phyloP scores from a whole-genome alignment of 92 coral and sea anemone genomes.

The Palythoa grandis region DNA sequence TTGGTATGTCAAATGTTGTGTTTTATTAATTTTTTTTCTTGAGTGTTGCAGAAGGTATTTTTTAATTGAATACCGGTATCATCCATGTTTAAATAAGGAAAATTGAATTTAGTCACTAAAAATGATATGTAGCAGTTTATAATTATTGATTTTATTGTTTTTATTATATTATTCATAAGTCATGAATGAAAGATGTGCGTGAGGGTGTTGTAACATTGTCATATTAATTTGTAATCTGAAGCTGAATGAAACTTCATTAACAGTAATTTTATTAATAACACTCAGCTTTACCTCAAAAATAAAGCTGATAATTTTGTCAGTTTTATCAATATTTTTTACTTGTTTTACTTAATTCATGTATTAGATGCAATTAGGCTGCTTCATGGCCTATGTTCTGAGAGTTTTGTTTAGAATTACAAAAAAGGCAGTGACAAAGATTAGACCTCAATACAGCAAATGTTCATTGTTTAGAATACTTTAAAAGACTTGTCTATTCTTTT shows the following conservation, averaged over 20 bases:
- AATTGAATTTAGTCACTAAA: no score
- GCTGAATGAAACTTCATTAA: background rate
- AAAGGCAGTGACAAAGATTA: constrained; percentile 5
- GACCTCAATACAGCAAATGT: no score
- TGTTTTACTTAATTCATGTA: background rate
- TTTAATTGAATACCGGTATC: no score
- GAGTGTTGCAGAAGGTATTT: no score
- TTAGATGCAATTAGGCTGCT: background rate
- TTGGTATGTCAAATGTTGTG: no score
- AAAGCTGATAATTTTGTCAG: background rate
- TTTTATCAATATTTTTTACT: background rate
- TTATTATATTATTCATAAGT: background rate
- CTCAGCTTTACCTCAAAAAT: background rate
- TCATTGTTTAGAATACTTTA: constrained; percentile 7
- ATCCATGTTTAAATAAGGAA: no score
- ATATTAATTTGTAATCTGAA: background rate
- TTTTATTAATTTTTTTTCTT: no score
- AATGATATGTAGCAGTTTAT: background rate
- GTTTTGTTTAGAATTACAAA: background rate
- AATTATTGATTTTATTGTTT: background rate
- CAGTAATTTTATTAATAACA: background rate
- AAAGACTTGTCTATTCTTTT: background rate
- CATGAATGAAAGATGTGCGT: background rate
- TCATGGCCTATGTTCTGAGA: background rate
- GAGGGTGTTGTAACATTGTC: background rate